Conservation (phyloP, 2,797 vertebrate genomes). For the Margarornis squamiger region DNA sequence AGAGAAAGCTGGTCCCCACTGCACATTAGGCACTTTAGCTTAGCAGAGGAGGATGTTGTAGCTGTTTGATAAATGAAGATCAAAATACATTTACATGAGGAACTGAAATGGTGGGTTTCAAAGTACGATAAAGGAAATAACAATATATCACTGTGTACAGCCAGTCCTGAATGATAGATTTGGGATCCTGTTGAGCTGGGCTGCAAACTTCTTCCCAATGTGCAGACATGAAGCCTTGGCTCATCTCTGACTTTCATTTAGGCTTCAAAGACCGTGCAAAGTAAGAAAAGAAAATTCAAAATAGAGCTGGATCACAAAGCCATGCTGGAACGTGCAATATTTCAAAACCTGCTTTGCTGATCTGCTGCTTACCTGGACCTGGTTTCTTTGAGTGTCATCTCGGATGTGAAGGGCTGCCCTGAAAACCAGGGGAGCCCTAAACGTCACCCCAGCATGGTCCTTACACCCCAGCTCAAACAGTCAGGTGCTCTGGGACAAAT, state of each 20-base stretch:
- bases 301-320: neutral
- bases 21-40: neutral
- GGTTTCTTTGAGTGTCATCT: neutral
- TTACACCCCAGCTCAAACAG: neutral
- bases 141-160: constrained; percentile 24
- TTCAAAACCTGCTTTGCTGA: neutral
- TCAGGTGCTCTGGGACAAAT: neutral
- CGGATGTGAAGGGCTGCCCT: neutral
- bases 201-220: neutral
- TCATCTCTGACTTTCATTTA: neutral
- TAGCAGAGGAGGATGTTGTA: neutral
- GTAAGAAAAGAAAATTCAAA: neutral
- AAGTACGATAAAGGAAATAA: constrained; percentile 42
- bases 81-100: constrained; percentile 58
- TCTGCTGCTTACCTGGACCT: neutral
- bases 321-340: neutral
- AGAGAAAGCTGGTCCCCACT: neutral
- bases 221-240: neutral
- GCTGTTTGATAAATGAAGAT: constrained; percentile 68
- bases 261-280: neutral
- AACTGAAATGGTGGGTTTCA: constrained; percentile 2
- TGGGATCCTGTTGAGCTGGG: neutral
- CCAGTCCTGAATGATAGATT: constrained; percentile 56
- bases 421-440: neutral
- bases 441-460: neutral